These are phyloP conservation scores for Boloria euphrosyne DNA, from an alignment of 2,888 invertebrate species.

Conservation along the genomic window DNA sequence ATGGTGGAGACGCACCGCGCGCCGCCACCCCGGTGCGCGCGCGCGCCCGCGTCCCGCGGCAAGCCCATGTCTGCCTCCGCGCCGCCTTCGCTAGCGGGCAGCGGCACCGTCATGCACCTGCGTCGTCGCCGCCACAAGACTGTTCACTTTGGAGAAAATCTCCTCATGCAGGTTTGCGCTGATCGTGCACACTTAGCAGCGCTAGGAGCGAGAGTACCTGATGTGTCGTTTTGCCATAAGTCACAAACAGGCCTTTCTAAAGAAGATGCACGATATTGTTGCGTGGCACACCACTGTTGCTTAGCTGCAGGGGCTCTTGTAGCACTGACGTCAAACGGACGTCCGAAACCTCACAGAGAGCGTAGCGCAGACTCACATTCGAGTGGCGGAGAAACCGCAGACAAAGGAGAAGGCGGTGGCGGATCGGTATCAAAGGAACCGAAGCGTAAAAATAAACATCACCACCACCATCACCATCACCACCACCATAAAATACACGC, in stretches of 20 bases:
- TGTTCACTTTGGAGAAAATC: slow-evolving; percentile 89
- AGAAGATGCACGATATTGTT: slow-evolving; percentile 74
- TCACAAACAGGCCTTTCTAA: slow-evolving; percentile 69
- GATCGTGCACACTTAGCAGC: slow-evolving; percentile 83
- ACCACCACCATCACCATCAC: slow-evolving; percentile 71
- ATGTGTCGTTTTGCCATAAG: slow-evolving; percentile 78
- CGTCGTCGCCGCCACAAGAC: slow-evolving; percentile 89
- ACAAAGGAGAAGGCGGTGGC: slow-evolving; percentile 64
- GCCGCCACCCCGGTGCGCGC: slow-evolving; percentile 75
- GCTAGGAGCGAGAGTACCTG: slow-evolving; percentile 75
- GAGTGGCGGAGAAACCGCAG: slow-evolving; percentile 73
- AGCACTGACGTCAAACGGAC: slow-evolving; percentile 65
- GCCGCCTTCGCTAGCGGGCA: slow-evolving; percentile 79
- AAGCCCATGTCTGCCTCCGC: slow-evolving; percentile 82
- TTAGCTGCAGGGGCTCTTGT: slow-evolving; percentile 70
- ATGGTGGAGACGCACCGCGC: slow-evolving; percentile 80
- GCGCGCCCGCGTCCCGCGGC: slow-evolving; percentile 69
- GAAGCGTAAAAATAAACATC: slow-evolving; percentile 67
- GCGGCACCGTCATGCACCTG: slow-evolving; percentile 80
- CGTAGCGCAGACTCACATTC: slow-evolving; percentile 77
- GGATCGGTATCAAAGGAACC: slow-evolving; percentile 54
- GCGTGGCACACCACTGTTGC: slow-evolving; percentile 79
- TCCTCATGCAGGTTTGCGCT: slow-evolving; percentile 88
- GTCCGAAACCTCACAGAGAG: slow-evolving; percentile 66
- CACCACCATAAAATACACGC: slow-evolving; percentile 72